Evolutionary conservation across 2,113 vertebrate species (phyloP), one percentile per base, ranked within the genome.

Genomic region (Pluvialis apricaria): DNA sequence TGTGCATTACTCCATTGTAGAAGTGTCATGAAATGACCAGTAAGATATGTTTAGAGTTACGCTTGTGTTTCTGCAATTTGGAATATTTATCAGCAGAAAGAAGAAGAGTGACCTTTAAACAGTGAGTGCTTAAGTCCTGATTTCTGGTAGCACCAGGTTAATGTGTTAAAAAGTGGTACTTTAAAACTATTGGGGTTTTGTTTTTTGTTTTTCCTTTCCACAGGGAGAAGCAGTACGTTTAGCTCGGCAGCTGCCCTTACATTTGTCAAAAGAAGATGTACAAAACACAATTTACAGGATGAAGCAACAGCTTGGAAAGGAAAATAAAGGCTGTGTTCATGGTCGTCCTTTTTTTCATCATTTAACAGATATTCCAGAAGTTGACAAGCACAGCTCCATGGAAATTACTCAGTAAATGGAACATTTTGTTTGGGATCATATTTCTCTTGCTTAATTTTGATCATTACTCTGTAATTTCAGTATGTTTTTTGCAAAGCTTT

Each of bases 141-240:
- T 88, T 91, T 90, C 29, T 90, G 49, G 14, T 87, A 88, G 58
- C 19, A 32, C 10, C n/a, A 80, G 26, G 15, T 55, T 88, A 54
- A 51, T 20, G 12, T 77, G n/a, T 58, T 94, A 87, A 65, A 58
- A 97, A 87, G 42, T 62, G 52, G 22, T 69, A 15, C 36, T 92
- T 90, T 9, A 81, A 82, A 83, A 83, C 36, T 64, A 5, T 47
- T 80, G 44, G n/a, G 11, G 15, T 52, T 90, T 94, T 96, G 76
- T 2, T 92, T 93, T 90, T 90, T 97, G 82, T 91, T 90, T 94
- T 86, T 91, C 42, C 49, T 96, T 87, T 93, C 81, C 69, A 86
- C 88, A 99, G 99, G 99, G 99, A 81, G 99, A 99, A 98, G 99
- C 99, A 19, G 99, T 99, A 4, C 98, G 99, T 80, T 97, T 99